Evolutionary conservation across 2,113 vertebrate species (phyloP), one percentile per base, ranked within the genome.

Genomic region (Phyllostomus discolor): DNA sequence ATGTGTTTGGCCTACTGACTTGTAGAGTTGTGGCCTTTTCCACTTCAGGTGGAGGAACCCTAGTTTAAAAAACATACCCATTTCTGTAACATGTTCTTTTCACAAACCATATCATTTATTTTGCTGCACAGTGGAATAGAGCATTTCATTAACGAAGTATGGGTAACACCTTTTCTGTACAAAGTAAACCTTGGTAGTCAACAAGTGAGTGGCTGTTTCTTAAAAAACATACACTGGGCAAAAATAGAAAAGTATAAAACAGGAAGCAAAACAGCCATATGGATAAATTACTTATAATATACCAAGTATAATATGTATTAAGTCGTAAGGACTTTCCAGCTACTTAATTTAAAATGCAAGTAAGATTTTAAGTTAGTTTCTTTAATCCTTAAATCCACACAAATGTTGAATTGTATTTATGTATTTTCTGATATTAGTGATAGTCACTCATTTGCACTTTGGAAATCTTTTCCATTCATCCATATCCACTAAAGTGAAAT

Each of bases 361-460:
- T 84, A 43, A 85, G 31, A 95, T 81, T 76, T 92, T 72, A 92
- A 88, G 73, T 86, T 38, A 50, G 20, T 94, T 82, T 93, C 43
- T 80, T 75, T 80, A 57, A 11, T 91, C 48, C 4, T 80, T 80
- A 88, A 76, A 19, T 75, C n/a, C 15, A 73, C 8, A n/a, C 24
- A 79, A 50, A 54, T 75, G 6, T 54, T 88, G 38, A 94, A 62
- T 57, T 64, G 0, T 66, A 35, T 57, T 95, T 94, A 28, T 48
- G 5, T 69, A 87, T 73, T 87, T 92, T 66, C 82, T 73, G 52
- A 57, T 66, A n/a, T 82, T 83, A 33, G 54, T 70, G 31, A 31
- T 64, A 9, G 54, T 79, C 11, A 70, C 28, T 54, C 43, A 52
- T 67, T 48, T 94, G 48, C 22, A 59, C 46, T 31, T 43, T 90